Conservation (phyloP, 2,797 vertebrate species). For the Eulemur mongoz region DNA sequence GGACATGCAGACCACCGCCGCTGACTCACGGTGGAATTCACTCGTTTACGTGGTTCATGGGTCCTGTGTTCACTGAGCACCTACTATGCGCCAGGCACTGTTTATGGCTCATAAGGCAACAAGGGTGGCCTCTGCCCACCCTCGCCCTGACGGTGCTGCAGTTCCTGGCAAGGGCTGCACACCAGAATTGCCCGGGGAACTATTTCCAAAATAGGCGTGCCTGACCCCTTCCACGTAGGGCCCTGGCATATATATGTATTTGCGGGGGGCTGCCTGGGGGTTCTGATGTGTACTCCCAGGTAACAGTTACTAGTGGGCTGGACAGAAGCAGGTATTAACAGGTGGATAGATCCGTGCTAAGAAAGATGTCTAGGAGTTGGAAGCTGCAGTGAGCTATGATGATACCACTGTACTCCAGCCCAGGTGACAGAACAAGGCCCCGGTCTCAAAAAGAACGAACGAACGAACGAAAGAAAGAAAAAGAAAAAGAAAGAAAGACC, state of each 20-base stretch:
- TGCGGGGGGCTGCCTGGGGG: not conserved
- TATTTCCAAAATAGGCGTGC: not conserved
- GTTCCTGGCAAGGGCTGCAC: not conserved
- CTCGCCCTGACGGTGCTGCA: accelerated
- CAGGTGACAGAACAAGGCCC: no score
- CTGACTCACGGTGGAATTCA: not conserved
- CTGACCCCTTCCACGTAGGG: not conserved
- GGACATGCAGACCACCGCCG: no score
- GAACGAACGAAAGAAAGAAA: no score
- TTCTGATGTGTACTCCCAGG: not conserved
- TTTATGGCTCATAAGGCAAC: not conserved
- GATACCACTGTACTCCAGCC: no score
- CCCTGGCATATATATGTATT: not conserved
- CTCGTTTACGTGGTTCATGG: not conserved
- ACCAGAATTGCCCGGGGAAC: not conserved
- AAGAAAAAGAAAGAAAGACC: not conserved
- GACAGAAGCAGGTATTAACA: not conserved
- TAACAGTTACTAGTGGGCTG: accelerated
- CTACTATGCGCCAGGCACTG: no score
- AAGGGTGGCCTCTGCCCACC: not conserved
- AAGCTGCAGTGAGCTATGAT: no score
- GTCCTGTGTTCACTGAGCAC: no score
- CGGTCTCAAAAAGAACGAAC: no score
- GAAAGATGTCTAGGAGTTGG: not conserved
- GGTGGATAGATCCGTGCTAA: not conserved